Conservation (phyloP, 1,140 invertebrate species). For the Eupeodes corollae region DNA sequence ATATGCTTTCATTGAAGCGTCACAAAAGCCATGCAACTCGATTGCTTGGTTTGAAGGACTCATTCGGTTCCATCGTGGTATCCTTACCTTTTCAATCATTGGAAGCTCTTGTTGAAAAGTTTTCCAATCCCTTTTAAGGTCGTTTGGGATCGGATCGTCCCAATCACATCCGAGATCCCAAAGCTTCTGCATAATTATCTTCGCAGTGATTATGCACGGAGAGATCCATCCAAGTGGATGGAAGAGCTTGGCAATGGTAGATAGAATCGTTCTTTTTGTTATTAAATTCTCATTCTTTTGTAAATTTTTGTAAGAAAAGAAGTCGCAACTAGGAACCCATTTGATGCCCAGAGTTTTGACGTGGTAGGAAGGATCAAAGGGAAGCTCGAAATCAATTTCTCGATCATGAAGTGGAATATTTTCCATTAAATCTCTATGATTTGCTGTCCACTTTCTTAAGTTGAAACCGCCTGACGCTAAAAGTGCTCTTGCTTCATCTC, state of each 20-base stretch:
- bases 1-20: constrained; percentile 1
- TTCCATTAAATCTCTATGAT: constrained; percentile 1
- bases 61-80: constrained; percentile 1
- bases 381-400: no score
- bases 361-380: neutral
- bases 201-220: constrained; percentile 25
- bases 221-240: constrained; percentile 36
- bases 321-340: neutral
- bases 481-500: constrained; percentile 8
- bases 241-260: constrained; percentile 29
- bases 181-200: constrained; percentile 34
- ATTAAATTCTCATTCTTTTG: constrained; percentile 9
- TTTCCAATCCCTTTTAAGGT: constrained; percentile 17
- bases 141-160: constrained; percentile 22
- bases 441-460: constrained; percentile 35
- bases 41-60: neutral
- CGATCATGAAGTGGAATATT: no score
- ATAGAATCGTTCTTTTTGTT: constrained; percentile 27
- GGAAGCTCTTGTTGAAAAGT: neutral
- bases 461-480: constrained; percentile 29
- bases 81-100: neutral
- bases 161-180: constrained; percentile 23
- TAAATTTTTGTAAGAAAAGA: constrained; percentile 9
- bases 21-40: constrained; percentile 4
- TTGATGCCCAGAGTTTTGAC: neutral